Conservation (phyloP, 2,113 vertebrate genomes). For the Athene noctua region DNA sequence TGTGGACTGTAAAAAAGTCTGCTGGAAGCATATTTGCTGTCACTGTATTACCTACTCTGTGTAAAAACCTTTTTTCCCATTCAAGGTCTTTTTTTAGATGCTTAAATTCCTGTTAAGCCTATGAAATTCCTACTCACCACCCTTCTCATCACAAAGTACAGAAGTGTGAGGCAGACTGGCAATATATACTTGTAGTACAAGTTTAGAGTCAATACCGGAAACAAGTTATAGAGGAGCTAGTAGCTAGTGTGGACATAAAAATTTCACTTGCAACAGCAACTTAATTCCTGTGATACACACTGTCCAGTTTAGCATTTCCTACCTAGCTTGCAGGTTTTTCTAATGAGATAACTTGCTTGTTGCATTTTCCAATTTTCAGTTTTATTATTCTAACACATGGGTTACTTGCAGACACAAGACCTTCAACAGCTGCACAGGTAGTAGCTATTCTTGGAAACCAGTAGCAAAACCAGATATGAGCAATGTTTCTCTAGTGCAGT, state of each 20-base stretch:
- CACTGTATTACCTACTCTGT: neutral
- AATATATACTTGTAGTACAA: neutral
- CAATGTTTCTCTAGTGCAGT: neutral
- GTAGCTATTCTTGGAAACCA: neutral
- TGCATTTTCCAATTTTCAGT: conserved; percentile 12
- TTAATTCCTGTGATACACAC: conserved; percentile 38
- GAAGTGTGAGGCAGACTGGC: neutral
- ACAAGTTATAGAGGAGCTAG: neutral
- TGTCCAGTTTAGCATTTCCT: conserved; percentile 24
- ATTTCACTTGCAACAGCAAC: conserved; percentile 36
- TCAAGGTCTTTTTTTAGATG: neutral
- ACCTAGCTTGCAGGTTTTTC: conserved; percentile 16
- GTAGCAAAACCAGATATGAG: neutral
- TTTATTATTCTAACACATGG: neutral
- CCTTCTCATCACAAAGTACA: neutral
- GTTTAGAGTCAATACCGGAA: neutral
- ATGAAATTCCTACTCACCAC: neutral
- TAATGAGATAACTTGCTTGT: conserved; percentile 26
- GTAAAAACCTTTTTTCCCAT: neutral
- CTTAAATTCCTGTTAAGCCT: neutral
- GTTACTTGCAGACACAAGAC: conserved; percentile 3
- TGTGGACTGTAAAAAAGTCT: neutral
- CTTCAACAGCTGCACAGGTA: neutral
- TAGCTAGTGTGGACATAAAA: neutral
- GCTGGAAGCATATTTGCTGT: neutral